Base-by-base conservation (phyloP, 1,140 invertebrate genomes). In the Platorchestia sp. region DNA sequence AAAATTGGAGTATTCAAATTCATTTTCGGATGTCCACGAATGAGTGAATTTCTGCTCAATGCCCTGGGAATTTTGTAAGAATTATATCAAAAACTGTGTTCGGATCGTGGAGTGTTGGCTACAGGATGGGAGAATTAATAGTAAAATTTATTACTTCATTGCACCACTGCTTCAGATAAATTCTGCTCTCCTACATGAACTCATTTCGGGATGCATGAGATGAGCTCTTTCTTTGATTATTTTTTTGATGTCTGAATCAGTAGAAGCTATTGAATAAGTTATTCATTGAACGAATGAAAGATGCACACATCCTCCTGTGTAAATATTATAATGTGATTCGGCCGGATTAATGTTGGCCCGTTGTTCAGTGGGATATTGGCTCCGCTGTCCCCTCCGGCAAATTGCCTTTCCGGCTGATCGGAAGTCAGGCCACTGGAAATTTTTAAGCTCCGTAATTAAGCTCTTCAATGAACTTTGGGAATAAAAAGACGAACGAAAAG, bases 381-480 rank as follows among this genome's bases (percentile, higher is more conserved):
- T 36, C 87, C 36, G 43, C n/a, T 89, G 41, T 89, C 87, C 87
- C 87, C 87, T 89, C 87, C 87, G 45, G 43, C 45, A 93, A 93
- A 93, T 93, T 93, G 91, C 91, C 91, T 93, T 93, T 93, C 91
- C 91, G 91, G 43, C 91, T 93, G 91, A 93, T 93, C 91, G 91
- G 91, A 93, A 93, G 91, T 93, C 91, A 93, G 45, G 43, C 91
- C 91, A 47, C 7, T 45, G 91, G 91, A 45, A 93, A 93, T 93
- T 93, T 93, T 93, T 45, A 93, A 93, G 91, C 91, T 36, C 41
- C 43, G 91, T 93, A 93, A 93, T 93, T 93, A 93, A 93, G 91
- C 45, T 93, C 91, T 93, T 93, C 43, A 93, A 93, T 93, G 43
- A 93, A 93, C 91, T 93, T 93, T 45, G 19, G 44, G 45, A 93